phyloP scores from a whole-genome alignment of 1,140 invertebrate genomes.

The Drosophila jambulina region DNA sequence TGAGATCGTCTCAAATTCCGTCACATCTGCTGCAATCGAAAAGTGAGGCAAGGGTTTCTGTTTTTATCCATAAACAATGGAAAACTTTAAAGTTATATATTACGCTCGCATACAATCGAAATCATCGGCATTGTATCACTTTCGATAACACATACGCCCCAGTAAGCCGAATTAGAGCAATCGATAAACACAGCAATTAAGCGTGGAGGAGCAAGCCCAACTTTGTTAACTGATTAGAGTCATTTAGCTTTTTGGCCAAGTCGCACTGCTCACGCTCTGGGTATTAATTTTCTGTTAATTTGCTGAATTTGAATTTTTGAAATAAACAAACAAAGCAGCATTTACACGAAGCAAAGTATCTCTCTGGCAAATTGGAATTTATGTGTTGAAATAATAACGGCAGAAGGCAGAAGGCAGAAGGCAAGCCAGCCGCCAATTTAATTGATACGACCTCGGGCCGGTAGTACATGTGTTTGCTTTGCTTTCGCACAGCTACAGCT shows the following conservation, averaged over 20 bases:
- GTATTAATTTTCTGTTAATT: slow-evolving; percentile 10
- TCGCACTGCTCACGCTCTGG: slow-evolving; percentile 1
- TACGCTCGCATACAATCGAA: not conserved
- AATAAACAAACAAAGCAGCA: not conserved
- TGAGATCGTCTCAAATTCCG: not conserved
- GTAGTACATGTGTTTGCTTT: slow-evolving; percentile 44
- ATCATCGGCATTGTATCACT: not conserved
- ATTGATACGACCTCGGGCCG: slow-evolving; percentile 63
- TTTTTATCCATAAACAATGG: slow-evolving; percentile 1
- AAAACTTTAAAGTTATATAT: slow-evolving; percentile 2
- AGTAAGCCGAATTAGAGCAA: not conserved
- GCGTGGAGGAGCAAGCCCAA: not conserved
- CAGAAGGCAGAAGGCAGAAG: slow-evolving; percentile 11
- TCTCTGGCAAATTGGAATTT: slow-evolving; percentile 31
- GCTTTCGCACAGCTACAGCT: slow-evolving; percentile 18
- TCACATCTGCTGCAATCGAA: not conserved
- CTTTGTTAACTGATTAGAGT: slow-evolving; percentile 16
- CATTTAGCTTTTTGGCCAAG: slow-evolving; percentile 30
- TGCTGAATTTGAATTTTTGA: slow-evolving; percentile 12
- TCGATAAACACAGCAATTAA: slow-evolving; percentile 19
- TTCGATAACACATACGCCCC: not conserved
- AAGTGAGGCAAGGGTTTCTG: not conserved
- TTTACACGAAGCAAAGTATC: slow-evolving; percentile 11
- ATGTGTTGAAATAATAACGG: slow-evolving; percentile 31
- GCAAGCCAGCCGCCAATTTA: slow-evolving; percentile 29